Base-by-base conservation (phyloP, 2,888 invertebrate genomes). In the Aspidiotus destructor region DNA sequence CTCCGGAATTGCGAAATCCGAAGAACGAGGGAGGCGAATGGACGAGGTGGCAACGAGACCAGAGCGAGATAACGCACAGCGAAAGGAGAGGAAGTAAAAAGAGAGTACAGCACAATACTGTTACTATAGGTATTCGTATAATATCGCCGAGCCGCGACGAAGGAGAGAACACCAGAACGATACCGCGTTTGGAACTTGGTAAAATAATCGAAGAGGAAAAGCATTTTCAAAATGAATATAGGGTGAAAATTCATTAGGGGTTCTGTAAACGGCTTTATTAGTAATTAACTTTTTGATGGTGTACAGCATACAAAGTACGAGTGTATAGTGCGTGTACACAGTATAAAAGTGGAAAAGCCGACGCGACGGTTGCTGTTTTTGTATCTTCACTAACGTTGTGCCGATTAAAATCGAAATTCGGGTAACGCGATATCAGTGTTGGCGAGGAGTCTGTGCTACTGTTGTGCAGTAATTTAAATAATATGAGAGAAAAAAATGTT, bases 191-290 rank as follows among this genome's bases (percentile, higher is more conserved):
- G 53, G 57, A 44, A 55, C 57, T 65, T 55, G 28, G 42, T 16
- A 65, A 58, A 55, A 65, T 65, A 65, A 65, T 65, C 65, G 65
- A 65, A 65, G 57, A 57, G 65, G 57, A 65, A 65, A 53, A 57
- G 65, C 44, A 65, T 57, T 54, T 44, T 54, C 57, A 65, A 65
- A 65, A 65, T 65, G 65, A 65, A 65, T 57, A 65, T 65, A 54
- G 65, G 65, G 65, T 65, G 65, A 65, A 65, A 65, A 65, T 65
- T 65, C 65, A 65, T 65, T 65, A 65, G 65, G 65, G 63, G 55
- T 42, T 65, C 57, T 53, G 57, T 65, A 65, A 65, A 65, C 65
- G 65, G 65, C 65, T 65, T 65, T 65, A 65, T 65, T 65, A 65
- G 65, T 65, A 65, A 65, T 55, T 65, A 65, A 53, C 65, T 65